These are phyloP conservation scores for Chamaea fasciata DNA, from an alignment of 2,113 vertebrate species.

Conservation along the genomic window DNA sequence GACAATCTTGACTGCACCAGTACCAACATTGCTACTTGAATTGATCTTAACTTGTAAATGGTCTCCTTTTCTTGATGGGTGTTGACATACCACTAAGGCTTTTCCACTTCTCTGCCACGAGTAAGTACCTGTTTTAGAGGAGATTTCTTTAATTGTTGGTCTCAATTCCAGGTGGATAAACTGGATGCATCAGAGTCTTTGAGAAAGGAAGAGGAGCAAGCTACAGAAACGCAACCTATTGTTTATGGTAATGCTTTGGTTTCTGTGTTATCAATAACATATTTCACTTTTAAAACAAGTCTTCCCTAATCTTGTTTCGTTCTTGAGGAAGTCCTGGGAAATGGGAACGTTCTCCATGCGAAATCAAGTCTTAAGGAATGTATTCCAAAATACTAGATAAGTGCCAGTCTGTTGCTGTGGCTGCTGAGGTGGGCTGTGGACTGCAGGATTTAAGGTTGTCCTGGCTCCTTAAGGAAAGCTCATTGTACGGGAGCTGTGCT, in stretches of 20 bases:
- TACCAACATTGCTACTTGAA: constrained; percentile 74
- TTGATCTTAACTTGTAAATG: constrained; percentile 66
- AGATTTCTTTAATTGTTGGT: constrained; percentile 51
- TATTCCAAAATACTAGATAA: background rate
- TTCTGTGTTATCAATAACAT: background rate
- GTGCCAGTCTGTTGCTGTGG: background rate
- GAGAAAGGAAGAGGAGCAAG: constrained; percentile 99
- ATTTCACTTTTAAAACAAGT: background rate
- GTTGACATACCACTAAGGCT: constrained; percentile 78
- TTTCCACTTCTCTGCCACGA: constrained; percentile 83
- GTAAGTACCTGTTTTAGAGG: constrained; percentile 1
- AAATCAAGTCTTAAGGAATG: background rate
- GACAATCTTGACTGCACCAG: constrained; percentile 71
- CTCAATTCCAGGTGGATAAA: constrained; percentile 91
- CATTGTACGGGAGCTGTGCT: background rate
- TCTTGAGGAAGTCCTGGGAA: background rate
- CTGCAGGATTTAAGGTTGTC: background rate
- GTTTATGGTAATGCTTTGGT: constrained; percentile 86
- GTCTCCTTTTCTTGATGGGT: constrained; percentile 72
- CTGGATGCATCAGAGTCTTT: constrained; percentile 95
- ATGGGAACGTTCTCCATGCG: rapidly evolving
- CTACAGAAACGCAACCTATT: constrained; percentile 96
- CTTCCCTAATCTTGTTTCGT: background rate
- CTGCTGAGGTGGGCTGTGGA: background rate
- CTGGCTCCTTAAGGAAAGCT: background rate